Percentiles rank a stretch among this genome's conserved stretches.
Evolutionary conservation across 92 coral and sea anemone genomes (phyloP).

Genomic region (Paramuricea clavata): DNA sequence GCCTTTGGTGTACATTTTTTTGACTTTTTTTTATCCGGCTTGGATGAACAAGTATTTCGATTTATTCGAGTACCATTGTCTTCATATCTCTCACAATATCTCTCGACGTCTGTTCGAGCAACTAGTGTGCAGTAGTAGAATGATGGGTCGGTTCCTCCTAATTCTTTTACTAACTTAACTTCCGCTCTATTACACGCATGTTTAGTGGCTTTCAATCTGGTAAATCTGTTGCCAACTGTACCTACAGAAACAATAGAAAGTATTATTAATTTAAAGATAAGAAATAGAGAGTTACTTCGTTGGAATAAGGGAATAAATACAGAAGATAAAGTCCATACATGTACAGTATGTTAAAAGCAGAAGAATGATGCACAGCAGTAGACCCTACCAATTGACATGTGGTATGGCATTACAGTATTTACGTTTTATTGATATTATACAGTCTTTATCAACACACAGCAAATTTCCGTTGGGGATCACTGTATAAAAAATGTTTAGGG

Average conservation of each 20-base stretch:
- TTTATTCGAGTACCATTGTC: background rate
- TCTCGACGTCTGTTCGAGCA: slow-evolving; percentile 12
- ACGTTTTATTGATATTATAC: too few relatives aligned
- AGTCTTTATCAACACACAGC: too few relatives aligned
- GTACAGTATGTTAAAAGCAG: too few relatives aligned
- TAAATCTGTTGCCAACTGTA: slow-evolving; percentile 27
- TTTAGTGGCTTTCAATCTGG: slow-evolving; percentile 9
- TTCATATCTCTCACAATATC: slow-evolving; percentile 18
- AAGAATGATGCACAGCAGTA: too few relatives aligned
- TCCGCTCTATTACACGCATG: slow-evolving; percentile 35
- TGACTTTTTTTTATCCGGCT: background rate
- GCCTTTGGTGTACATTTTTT: background rate
- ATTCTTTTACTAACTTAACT: slow-evolving; percentile 1
- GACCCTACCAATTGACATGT: too few relatives aligned
- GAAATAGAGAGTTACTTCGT: too few relatives aligned
- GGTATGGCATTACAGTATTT: too few relatives aligned
- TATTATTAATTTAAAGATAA: too few relatives aligned
- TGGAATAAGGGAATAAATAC: too few relatives aligned
- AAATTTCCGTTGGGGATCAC: too few relatives aligned
- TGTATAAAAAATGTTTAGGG: background rate
- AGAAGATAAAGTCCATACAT: too few relatives aligned
- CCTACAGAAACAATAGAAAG: background rate
- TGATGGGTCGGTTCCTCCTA: slow-evolving; percentile 15
- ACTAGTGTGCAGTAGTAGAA: slow-evolving; percentile 19
- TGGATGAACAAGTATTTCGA: background rate